Base-by-base conservation (phyloP, 2,888 invertebrate species). In the Spicauda simplicius region DNA sequence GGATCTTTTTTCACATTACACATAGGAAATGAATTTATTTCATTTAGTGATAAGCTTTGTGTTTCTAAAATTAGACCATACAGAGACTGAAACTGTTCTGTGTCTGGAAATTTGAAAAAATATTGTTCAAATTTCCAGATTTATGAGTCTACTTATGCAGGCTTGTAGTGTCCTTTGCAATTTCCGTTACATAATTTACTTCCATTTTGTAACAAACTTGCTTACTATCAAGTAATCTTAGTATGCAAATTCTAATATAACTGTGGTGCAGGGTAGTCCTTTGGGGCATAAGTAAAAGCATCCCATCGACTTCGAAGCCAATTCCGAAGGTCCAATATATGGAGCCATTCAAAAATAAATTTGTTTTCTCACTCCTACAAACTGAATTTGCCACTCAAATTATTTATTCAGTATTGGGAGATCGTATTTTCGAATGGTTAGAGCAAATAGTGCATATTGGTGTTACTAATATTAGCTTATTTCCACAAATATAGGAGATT, bases 341-440 rank as follows among this genome's bases (percentile, higher is more conserved):
- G 56, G 33, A 16, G 18, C 55, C 45, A 48, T 33, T 56, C 62
- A 55, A 56, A 63, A 56, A 63, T 63, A 63, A 37, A 63, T 63
- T 63, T 63, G 63, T 55, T 63, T 30, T 30, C 56, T n/a, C 45
- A 55, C 62, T 12, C 37, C 20, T 37, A 54, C 41, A 55, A 56
- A 18, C 55, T 48, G 48, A 54, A 11, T 62, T 54, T 11, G 14
- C 37, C 37, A 53, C 16, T 62, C 53, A 30, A 53, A 62, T 41
- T 62, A 62, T 54, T 62, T 62, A 33, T 53, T 37, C 61, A 20
- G 54, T 41, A 33, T n/a, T 37, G 2, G 33, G 20, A 62, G 14
- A 20, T 20, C n/a, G 41, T 10, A 62, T 54, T 62, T 62, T 41
- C 14, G 5, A 14, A 41, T 14, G 41, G 14, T 4, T 41, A 14